Base-by-base conservation (phyloP, 2,888 invertebrate genomes). In the Agrochola macilenta region DNA sequence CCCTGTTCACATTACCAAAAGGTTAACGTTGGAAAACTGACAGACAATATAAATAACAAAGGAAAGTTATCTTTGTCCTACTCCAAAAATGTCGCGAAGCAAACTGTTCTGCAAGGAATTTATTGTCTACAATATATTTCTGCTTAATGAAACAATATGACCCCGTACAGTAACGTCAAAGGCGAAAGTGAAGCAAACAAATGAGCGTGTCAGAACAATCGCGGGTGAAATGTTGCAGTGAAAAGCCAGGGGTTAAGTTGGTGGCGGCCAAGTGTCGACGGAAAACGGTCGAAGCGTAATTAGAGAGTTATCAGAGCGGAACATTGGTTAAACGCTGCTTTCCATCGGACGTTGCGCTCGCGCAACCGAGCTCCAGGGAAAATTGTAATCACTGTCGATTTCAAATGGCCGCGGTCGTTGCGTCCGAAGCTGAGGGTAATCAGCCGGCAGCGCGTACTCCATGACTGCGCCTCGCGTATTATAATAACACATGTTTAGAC, bases 341-440 rank as follows among this genome's bases (percentile, higher is more conserved):
- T 96, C 96, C 96, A 96, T 96, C 96, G 96, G 95, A 95, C 96
- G 93, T 95, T 96, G 96, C 95, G 95, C 94, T 92, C 93, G 95
- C 94, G 95, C 95, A 94, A 94, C 92, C 92, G 92, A 92, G 93
- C 94, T 94, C 93, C 94, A 95, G 96, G 96, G 96, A 95, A 96
- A 96, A 95, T 96, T 94, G 95, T 95, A 96, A 96, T 95, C 96
- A 96, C 96, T 96, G 95, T 96, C 96, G 96, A 96, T 96, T 96
- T 96, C 96, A 94, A 95, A 94, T 91, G 92, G 92, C 93, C 91
- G 94, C 93, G 93, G 93, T 93, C 90, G 89, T 91, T 93, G 93
- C 93, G 91, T 93, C 93, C 91, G 91, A 93, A 92, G 92, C 92
- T 90, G 91, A 92, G 90, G 92, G 92, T 93, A 93, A 93, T 92